Percentiles rank a stretch among this genome's conserved stretches.
These are phyloP conservation scores for Hydraecia micacea DNA, from an alignment of 2,888 invertebrate genomes.

Conservation along the genomic window DNA sequence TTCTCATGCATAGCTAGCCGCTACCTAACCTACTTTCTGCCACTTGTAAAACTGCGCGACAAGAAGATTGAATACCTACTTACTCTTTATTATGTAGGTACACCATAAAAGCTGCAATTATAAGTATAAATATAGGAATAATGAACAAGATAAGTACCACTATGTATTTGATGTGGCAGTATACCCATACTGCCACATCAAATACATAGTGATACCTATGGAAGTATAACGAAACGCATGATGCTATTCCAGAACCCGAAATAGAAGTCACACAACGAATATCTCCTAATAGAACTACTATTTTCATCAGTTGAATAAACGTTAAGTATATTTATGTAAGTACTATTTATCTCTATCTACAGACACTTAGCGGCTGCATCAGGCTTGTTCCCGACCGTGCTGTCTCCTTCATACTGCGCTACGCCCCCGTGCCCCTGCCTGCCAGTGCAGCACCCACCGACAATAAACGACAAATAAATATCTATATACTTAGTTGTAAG, in stretches of 20 bases:
- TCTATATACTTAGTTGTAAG: slow-evolving; percentile 11
- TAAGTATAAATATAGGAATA: too few species aligned
- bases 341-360: slow-evolving; percentile 53
- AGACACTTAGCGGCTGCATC: slow-evolving; percentile 91
- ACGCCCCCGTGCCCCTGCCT: slow-evolving; percentile 82
- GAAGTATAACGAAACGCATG: too few species aligned
- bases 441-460: slow-evolving; percentile 76
- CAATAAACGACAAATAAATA: slow-evolving; percentile 74
- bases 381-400: slow-evolving; percentile 88
- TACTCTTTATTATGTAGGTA: not conserved
- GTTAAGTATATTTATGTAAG: not conserved
- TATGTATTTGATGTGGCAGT: not conserved
- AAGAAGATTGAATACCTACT: not conserved
- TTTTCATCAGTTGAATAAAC: not conserved
- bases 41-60: not conserved
- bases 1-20: not conserved
- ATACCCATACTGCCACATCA: too few species aligned
- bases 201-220: too few species aligned
- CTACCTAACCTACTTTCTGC: not conserved
- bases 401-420: slow-evolving; percentile 80
- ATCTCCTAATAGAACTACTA: too few species aligned
- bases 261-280: too few species aligned
- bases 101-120: not conserved
- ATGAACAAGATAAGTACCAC: not conserved
- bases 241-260: not conserved